phyloP scores from a whole-genome alignment of 2,113 vertebrate genomes.

The Trematocara zebra region DNA sequence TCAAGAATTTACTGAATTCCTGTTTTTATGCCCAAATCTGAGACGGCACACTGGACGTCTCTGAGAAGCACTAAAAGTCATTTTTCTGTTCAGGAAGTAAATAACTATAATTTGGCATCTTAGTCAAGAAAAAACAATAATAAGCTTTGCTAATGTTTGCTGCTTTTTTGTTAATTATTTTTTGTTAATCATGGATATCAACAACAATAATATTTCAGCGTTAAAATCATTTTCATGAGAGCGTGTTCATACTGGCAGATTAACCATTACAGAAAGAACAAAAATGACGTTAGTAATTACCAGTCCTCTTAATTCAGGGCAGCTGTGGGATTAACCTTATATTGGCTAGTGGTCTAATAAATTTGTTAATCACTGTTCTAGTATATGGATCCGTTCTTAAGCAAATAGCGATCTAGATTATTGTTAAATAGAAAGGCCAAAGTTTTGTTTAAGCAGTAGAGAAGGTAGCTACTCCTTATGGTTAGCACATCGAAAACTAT shows the following conservation, averaged over 20 bases:
- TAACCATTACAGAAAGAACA: background rate
- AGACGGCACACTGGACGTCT: accelerated
- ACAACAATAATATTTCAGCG: background rate
- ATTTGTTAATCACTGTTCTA: background rate
- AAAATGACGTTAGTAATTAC: background rate
- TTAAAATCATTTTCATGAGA: background rate
- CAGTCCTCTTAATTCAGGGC: background rate
- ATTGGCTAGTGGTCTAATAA: background rate
- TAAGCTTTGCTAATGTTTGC: background rate
- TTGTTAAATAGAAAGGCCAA: background rate
- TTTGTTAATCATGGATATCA: background rate
- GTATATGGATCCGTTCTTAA: background rate
- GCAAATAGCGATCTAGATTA: background rate
- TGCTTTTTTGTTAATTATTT: accelerated
- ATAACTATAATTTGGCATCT: background rate
- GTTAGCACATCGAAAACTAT: accelerated
- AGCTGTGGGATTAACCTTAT: background rate
- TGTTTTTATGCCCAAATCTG: background rate
- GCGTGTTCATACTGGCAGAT: background rate
- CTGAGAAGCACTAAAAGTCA: background rate
- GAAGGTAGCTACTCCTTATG: background rate
- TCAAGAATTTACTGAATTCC: background rate
- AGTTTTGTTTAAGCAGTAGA: background rate
- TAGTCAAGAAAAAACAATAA: background rate
- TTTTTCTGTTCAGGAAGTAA: background rate